A percentile compares a stretch with the other conserved stretches of the same genome.
Conservation (phyloP, 1,140 invertebrate species). For the Camponotus pennsylvanicus region DNA sequence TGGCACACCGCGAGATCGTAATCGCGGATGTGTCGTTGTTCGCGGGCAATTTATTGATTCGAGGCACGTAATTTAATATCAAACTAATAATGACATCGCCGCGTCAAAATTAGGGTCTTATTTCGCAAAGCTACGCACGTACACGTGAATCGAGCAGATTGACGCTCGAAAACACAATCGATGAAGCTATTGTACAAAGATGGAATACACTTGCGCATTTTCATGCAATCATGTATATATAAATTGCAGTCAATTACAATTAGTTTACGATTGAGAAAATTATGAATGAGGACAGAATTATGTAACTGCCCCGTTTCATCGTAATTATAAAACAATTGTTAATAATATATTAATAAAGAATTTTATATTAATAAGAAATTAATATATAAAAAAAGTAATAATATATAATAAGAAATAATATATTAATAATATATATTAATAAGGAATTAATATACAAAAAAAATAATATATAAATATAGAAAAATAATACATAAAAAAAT, state of each 20-base stretch:
- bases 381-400: too few species aligned
- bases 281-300: background rate
- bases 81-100: slow-evolving; percentile 59
- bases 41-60: slow-evolving; percentile 37
- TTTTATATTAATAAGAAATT: too few species aligned
- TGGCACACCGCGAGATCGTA: slow-evolving; percentile 5
- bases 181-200: background rate
- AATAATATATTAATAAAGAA: too few species aligned
- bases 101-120: slow-evolving; percentile 54
- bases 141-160: slow-evolving; percentile 31
- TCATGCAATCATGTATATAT: slow-evolving; percentile 18
- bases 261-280: background rate
- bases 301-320: background rate
- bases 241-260: background rate
- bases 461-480: too few species aligned
- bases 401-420: background rate
- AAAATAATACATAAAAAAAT: too few species aligned
- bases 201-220: background rate
- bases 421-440: too few species aligned
- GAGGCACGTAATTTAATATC: slow-evolving; percentile 59
- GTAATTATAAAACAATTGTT: background rate
- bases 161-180: slow-evolving; percentile 37
- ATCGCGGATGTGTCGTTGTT: background rate
- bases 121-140: slow-evolving; percentile 50
- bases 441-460: background rate